Evolutionary conservation across 2,888 invertebrate species (phyloP), one percentile per base, ranked within the genome.

Genomic region (Craniophora ligustri): DNA sequence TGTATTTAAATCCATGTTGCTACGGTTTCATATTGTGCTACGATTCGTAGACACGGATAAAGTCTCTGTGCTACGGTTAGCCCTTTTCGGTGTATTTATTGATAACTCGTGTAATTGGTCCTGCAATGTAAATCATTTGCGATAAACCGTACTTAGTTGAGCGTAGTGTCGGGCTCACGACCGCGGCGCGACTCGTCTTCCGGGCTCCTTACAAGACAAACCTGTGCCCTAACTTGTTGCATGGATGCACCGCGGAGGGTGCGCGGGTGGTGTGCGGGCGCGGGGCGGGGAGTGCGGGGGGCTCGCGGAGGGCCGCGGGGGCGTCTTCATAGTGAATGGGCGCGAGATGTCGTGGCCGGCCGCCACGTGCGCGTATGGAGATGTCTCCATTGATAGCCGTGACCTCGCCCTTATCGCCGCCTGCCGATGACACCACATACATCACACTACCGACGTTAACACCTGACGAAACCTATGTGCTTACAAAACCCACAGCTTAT

Each of bases 271-370:
- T 36, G 74, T 47, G 75, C 61, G 73, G 76, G 10, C 4, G 1
- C 0, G 58, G 76, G 66, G 73, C 66, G 68, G 73, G 77, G 68
- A 77, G 68, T 71, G 65, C 64, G 74, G 71, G 55, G 30, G 70
- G 68, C 47, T 66, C 61, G 79, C 73, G 71, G 77, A 62, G 71
- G 67, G 60, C 55, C 48, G 56, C 54, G 74, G 81, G 78, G 84
- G 79, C 84, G 88, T 89, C 90, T 91, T 89, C 86, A 89, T 87
- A 91, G 94, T 89, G 94, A 95, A 91, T 91, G 92, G 89, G 91
- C 88, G 87, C 90, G 91, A 89, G 92, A 91, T 91, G 91, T 91
- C 90, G 91, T 88, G 91, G 91, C 86, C 89, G 88, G 88, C 85
- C 80, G 81, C 86, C 89, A 87, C 87, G 87, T 87, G 87, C 89